These are phyloP conservation scores for Hipposideros larvatus DNA, from an alignment of 2,797 vertebrate species.

Conservation along the genomic window DNA sequence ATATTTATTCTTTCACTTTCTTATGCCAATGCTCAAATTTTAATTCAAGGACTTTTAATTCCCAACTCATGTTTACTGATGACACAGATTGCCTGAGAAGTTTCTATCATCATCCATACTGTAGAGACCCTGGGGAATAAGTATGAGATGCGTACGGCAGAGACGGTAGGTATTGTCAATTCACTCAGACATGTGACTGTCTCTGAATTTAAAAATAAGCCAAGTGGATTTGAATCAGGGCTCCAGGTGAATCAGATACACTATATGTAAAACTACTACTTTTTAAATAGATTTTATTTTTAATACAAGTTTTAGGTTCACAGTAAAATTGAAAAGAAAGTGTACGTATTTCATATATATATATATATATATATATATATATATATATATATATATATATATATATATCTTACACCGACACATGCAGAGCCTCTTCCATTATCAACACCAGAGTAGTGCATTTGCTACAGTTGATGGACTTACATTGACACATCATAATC, in stretches of 20 bases:
- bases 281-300: background rate
- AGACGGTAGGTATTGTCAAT: background rate
- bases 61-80: background rate
- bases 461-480: background rate
- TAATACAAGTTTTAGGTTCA: background rate
- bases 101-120: background rate
- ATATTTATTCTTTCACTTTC: background rate
- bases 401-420: too few relatives aligned
- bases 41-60: background rate
- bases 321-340: background rate
- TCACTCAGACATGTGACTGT: background rate
- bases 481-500: background rate
- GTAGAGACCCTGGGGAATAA: background rate
- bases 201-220: background rate
- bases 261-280: background rate
- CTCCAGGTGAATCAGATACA: background rate
- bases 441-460: background rate
- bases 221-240: background rate
- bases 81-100: background rate
- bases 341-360: too few relatives aligned
- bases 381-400: too few relatives aligned
- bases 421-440: background rate
- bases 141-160: rapidly evolving
- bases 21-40: background rate
- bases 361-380: too few relatives aligned